Conservation (phyloP, 1,140 invertebrate genomes). For the Pomacea maculata region DNA sequence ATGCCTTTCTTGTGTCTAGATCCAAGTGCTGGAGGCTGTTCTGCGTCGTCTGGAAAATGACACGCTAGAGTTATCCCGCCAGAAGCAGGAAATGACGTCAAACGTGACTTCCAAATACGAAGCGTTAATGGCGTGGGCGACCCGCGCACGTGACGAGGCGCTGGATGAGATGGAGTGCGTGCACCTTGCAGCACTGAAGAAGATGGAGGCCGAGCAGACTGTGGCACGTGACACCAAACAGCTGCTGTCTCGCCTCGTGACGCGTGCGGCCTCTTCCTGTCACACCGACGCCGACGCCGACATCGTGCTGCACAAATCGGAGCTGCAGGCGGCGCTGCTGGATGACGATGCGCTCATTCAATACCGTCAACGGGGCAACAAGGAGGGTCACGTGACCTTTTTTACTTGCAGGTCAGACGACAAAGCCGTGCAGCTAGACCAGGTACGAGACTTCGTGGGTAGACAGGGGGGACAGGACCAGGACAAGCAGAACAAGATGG, state of each 20-base stretch:
- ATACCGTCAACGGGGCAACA: not conserved
- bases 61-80: no score
- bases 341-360: not conserved
- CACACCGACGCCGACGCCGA: not conserved
- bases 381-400: not conserved
- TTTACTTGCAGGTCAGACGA: not conserved
- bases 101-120: no score
- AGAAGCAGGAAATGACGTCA: no score
- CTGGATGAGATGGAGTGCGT: not conserved
- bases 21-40: not conserved
- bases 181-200: not conserved
- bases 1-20: not conserved
- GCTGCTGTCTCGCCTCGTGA: not conserved
- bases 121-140: no score
- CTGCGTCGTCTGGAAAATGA: not conserved
- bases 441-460: conserved; percentile 8
- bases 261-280: not conserved
- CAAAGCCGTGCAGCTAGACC: not conserved
- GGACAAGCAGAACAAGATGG: no score
- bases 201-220: not conserved
- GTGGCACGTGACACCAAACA: not conserved
- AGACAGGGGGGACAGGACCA: no score
- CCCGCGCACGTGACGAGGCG: not conserved
- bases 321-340: conserved; percentile 17
- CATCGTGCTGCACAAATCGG: not conserved